Conservation (phyloP, 2,888 invertebrate species). For the Noctua janthe region DNA sequence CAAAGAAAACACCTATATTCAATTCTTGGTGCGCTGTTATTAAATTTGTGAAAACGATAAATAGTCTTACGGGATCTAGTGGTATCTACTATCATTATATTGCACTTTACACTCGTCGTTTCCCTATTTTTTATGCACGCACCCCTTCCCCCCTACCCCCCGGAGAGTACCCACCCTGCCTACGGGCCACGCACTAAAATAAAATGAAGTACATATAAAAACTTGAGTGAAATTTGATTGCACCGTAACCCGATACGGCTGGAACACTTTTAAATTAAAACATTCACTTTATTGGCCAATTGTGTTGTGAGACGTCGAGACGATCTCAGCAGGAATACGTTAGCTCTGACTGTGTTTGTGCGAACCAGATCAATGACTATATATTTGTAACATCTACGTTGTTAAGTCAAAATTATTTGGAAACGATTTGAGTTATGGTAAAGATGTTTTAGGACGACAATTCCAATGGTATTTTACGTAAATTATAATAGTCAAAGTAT, state of each 20-base stretch:
- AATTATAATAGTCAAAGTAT: neutral
- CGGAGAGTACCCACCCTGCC: neutral
- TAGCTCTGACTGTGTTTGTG: neutral
- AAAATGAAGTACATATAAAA: constrained; percentile 59
- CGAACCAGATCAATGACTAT: neutral
- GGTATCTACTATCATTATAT: neutral
- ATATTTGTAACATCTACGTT: neutral
- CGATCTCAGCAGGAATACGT: neutral
- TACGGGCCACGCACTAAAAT: constrained; percentile 51
- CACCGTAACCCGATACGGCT: constrained; percentile 39
- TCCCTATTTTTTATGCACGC: constrained; percentile 18
- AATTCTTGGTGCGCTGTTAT: neutral
- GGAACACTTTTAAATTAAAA: constrained; percentile 51
- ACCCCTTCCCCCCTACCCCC: neutral
- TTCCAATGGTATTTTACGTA: neutral
- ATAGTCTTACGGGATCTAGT: neutral
- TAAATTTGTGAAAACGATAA: neutral
- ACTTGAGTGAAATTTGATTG: constrained; percentile 56
- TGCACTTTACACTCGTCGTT: neutral
- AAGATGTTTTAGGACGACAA: neutral
- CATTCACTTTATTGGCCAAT: constrained; percentile 53
- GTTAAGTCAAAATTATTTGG: neutral
- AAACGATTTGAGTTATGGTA: neutral
- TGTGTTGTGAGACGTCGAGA: constrained; percentile 8
- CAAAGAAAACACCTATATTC: neutral